Base-by-base conservation (phyloP, 1,140 invertebrate genomes). In the Orussus abietinus region DNA sequence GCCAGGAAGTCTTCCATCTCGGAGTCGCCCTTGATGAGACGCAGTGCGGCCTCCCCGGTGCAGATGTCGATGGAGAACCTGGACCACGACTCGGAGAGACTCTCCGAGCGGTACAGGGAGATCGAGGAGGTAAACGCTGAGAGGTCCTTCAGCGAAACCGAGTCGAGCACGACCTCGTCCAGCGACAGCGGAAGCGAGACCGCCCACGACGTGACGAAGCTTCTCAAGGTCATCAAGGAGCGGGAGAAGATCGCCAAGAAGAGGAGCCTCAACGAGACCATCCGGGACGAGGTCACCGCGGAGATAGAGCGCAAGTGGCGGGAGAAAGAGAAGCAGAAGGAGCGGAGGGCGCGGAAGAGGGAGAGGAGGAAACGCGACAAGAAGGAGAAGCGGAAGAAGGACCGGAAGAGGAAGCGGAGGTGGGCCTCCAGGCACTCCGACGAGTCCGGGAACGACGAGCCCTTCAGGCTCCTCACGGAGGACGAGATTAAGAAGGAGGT, bases 211-310 rank as follows among this genome's bases (percentile, higher is more conserved):
- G 64, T 69, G 0, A 60, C 59, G 0, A 65, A 72, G 18, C 35
- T 71, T 1, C 38, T 72, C 1, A 67, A 66, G 5, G 62, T 61
- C 0, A 74, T 74, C 12, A 74, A 74, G 29, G 65, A 71, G 12
- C 49, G 64, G 0, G 69, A 74, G n/a, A 74, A 72, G 19, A 63
- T 69, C 0, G 69, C 62, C 0, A 74, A 72, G 18, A 60, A 69
- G 3, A 64, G 53, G 13, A 61, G 60, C 0, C 18, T 72, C 1
- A 72, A 69, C 29, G 69, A 72, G 22, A 63, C 66, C 0, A 71
- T 72, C n/a, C 55, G 67, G 3, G 71, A 74, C 12, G 69, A 72
- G 29, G 66, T 72, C 1, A 55, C 58, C 0, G 68, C 69, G 5
- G 68, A 74, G 20, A 74, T 72, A 5, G 64, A 69, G 21, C 53